A percentile compares a stretch with the other conserved stretches of the same genome.
Conservation (phyloP, 2,113 vertebrate species). For the Casuarius casuarius region DNA sequence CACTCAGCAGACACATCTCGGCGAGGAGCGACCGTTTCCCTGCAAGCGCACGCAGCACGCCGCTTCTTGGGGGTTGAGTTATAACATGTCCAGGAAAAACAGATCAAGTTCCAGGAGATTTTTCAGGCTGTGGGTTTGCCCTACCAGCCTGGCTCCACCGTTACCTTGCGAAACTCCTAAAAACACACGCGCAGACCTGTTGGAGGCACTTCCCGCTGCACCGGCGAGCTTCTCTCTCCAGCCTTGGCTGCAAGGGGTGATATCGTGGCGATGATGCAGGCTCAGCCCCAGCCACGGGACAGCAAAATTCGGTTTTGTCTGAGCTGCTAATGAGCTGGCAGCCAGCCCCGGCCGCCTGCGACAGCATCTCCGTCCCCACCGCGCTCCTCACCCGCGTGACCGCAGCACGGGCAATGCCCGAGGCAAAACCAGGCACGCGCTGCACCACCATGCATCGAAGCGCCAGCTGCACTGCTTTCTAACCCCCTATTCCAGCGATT, state of each 20-base stretch:
- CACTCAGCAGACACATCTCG: slow-evolving; percentile 43
- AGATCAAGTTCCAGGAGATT: slow-evolving; percentile 60
- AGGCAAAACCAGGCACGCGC: background rate
- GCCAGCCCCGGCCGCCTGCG: too few species aligned
- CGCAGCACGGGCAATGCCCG: too few species aligned
- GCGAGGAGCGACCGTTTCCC: background rate
- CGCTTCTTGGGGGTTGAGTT: slow-evolving; percentile 1
- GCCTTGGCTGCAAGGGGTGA: background rate
- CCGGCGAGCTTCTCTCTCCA: background rate
- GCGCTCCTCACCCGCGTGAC: too few species aligned
- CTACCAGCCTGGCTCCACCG: background rate
- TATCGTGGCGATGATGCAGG: background rate
- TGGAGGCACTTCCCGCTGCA: background rate
- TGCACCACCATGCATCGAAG: too few species aligned
- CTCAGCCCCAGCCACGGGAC: background rate
- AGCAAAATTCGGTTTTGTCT: background rate
- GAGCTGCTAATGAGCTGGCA: too few species aligned
- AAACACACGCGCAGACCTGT: background rate
- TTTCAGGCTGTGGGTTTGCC: slow-evolving; percentile 17
- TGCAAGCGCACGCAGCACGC: background rate
- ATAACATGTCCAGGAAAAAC: slow-evolving; percentile 40
- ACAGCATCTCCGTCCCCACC: too few species aligned
- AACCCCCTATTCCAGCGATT: too few species aligned
- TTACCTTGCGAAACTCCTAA: slow-evolving; percentile 18
- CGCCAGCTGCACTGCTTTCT: background rate